These are phyloP conservation scores for Apus apus DNA, from an alignment of 2,113 vertebrate species.

Conservation along the genomic window DNA sequence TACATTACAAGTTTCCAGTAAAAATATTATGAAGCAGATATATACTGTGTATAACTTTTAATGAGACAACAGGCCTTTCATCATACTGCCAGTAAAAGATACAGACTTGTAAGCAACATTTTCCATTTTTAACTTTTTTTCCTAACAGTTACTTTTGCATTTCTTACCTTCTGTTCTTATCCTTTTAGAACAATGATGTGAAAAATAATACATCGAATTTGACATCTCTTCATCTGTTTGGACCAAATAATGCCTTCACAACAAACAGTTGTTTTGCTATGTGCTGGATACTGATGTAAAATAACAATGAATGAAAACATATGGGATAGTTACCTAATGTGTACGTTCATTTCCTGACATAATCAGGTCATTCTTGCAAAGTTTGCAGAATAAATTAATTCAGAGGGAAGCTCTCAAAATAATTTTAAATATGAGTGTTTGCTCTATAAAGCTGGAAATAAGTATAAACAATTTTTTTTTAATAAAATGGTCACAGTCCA, in stretches of 20 bases:
- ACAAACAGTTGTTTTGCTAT: constrained; percentile 45
- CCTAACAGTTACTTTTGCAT: not conserved
- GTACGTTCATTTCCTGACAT: constrained; percentile 20
- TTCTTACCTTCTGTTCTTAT: constrained; percentile 14
- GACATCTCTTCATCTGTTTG: constrained; percentile 54
- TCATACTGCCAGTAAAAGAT: not conserved
- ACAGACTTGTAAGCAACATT: not conserved
- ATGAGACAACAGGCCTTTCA: constrained; percentile 35
- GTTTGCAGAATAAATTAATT: constrained; percentile 21
- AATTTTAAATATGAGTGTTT: not conserved
- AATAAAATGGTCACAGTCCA: not conserved
- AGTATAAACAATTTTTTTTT: not conserved
- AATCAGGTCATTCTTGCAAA: constrained; percentile 18
- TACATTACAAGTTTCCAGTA: not conserved
- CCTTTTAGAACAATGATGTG: not conserved
- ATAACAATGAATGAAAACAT: constrained; percentile 40
- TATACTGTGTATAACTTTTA: constrained; percentile 1
- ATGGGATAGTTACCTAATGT: constrained; percentile 41
- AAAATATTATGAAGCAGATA: not conserved
- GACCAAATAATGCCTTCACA: constrained; percentile 54
- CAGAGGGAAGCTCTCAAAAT: not conserved
- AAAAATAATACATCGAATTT: not conserved
- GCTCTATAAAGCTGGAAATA: not conserved
- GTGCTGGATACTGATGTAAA: constrained; percentile 25
- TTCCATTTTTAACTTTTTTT: not conserved